Base-by-base conservation (phyloP, 2,113 vertebrate genomes). In the Meleagris gallopavo region DNA sequence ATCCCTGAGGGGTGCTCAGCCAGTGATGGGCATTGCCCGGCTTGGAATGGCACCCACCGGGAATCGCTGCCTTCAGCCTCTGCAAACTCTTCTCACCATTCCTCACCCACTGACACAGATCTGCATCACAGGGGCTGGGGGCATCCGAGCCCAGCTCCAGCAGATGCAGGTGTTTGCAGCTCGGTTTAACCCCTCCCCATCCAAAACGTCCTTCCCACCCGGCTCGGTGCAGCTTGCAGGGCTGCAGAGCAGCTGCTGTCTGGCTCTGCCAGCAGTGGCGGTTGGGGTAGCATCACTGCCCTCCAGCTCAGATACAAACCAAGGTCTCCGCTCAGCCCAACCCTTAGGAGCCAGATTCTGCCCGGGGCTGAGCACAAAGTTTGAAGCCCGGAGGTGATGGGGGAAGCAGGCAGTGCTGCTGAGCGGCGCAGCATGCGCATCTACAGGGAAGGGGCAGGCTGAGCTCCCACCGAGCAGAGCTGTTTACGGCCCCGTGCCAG, bases 91-190 rank as follows among this genome's bases (percentile, higher is more conserved):
- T 1, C 29, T 18, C 84, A 34, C 38, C 62, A 20, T 75, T 69
- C 66, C 74, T 82, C 71, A 7, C 34, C 45, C 58, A 48, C 67
- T 36, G 32, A 27, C 64, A 54, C 70, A 86, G 13, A 83, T 73
- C 69, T 46, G 72, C 55, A 1, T 29, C 9, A 0, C 17, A 13
- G 15, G 45, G 18, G 19, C 43, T 7, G 60, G 17, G 46, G 11
- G 34, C 41, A 79, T 43, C 7, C 58, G 58, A 89, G 76, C 82
- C 82, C 43, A 34, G 25, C 25, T 57, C 48, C 52, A 84, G 18
- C 52, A 74, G 75, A 48, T 93, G 93, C 88, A 95, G 92, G 94
- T 94, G 86, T 87, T 94, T 94, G 96, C 94, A 85, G 93, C 2
- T 64, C 69, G 78, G 74, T 79, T 96, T 96, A 95, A 95, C 96